A percentile compares a stretch with the other conserved stretches of the same genome.
phyloP scores from a whole-genome alignment of 2,888 invertebrate genomes.

The Monoplex corrugatus region DNA sequence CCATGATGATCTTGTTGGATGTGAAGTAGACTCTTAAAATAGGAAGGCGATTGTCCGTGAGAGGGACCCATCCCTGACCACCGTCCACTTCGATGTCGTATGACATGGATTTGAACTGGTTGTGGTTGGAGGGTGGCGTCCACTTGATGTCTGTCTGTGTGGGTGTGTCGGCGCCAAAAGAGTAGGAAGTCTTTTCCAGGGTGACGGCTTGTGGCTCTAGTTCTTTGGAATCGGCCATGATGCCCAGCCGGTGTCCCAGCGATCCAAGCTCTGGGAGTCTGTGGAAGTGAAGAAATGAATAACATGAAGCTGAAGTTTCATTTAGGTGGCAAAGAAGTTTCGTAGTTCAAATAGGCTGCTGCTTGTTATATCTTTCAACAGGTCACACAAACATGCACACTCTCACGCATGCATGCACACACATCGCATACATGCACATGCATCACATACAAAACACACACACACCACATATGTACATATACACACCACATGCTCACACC shows the following conservation, averaged over 20 bases:
- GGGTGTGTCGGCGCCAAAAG: slow-evolving; percentile 11
- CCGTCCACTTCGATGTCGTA: slow-evolving; percentile 42
- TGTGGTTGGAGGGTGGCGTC: slow-evolving; percentile 14
- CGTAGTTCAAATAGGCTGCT: too few species aligned
- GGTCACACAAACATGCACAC: not conserved
- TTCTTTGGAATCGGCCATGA: slow-evolving; percentile 22
- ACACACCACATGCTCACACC: too few species aligned
- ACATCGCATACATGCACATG: not conserved
- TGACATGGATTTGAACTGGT: slow-evolving; percentile 13
- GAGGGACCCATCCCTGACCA: slow-evolving; percentile 26
- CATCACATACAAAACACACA: too few species aligned
- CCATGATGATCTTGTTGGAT: slow-evolving; percentile 26
- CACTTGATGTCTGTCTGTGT: slow-evolving; percentile 43
- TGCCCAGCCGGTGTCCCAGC: slow-evolving; percentile 37
- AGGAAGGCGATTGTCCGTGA: slow-evolving; percentile 1
- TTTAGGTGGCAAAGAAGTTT: too few species aligned
- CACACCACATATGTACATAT: too few species aligned
- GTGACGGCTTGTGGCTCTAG: slow-evolving; percentile 27
- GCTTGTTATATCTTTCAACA: too few species aligned
- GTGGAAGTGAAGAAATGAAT: not conserved
- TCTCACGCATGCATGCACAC: not conserved
- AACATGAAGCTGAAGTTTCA: too few species aligned
- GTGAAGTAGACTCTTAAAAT: slow-evolving; percentile 35
- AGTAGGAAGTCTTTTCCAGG: slow-evolving; percentile 20
- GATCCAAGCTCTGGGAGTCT: slow-evolving; percentile 40